Conservation (phyloP, 1,140 invertebrate genomes). For the Atta cephalotes region DNA sequence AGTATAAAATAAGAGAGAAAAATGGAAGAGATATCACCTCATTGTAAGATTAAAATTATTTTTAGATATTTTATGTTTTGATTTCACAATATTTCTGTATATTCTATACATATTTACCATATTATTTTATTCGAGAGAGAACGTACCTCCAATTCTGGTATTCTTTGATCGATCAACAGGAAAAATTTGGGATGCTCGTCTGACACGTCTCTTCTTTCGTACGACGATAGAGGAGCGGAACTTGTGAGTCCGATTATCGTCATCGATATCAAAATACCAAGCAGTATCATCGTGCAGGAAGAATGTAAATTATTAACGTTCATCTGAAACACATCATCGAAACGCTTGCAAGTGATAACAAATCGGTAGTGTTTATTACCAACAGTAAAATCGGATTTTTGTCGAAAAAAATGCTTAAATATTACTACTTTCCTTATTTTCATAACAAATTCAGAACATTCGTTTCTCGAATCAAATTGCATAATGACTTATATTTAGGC, state of each 20-base stretch:
- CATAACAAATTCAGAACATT: background rate
- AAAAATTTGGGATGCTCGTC: constrained; percentile 68
- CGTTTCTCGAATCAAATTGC: background rate
- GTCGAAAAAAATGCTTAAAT: background rate
- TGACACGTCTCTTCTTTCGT: constrained; percentile 67
- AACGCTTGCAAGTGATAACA: constrained; percentile 3
- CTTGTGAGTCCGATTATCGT: constrained; percentile 67
- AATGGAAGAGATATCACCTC: background rate
- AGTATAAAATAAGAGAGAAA: background rate
- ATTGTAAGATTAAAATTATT: background rate
- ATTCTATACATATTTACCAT: background rate
- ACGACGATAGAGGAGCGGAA: constrained; percentile 65
- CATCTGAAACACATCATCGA: constrained; percentile 66
- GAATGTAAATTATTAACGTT: constrained; percentile 12
- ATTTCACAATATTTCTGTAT: background rate
- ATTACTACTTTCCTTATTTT: background rate
- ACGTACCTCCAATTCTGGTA: constrained; percentile 74
- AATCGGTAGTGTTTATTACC: background rate
- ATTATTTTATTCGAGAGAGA: constrained; percentile 7
- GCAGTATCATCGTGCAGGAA: constrained; percentile 70
- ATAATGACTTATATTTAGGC: background rate
- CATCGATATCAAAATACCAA: constrained; percentile 69
- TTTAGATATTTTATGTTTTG: background rate
- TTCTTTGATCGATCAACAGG: constrained; percentile 68
- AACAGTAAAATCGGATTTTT: background rate